phyloP scores from a whole-genome alignment of 2,888 invertebrate genomes.

The Lottia scabra region DNA sequence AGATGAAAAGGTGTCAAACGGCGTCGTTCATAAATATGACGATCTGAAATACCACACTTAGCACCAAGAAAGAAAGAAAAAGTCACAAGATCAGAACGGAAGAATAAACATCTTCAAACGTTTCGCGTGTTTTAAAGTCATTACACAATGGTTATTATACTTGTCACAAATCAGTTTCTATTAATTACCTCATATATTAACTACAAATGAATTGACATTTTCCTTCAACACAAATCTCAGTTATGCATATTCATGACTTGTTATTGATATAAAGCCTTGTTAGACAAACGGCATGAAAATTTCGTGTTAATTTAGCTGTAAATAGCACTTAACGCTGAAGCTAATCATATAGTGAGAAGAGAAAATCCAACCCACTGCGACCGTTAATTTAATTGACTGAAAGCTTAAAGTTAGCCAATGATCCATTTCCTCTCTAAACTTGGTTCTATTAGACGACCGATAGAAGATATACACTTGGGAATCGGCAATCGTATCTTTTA shows the following conservation, averaged over 20 bases:
- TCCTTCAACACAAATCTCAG: not conserved
- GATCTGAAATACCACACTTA: too few species aligned
- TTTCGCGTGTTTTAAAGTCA: too few species aligned
- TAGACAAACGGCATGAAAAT: not conserved
- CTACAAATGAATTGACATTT: not conserved
- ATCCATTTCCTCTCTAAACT: not conserved
- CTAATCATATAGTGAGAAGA: not conserved
- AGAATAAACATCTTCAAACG: too few species aligned
- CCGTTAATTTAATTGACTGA: slow-evolving; percentile 5
- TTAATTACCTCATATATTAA: not conserved
- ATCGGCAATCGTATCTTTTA: not conserved
- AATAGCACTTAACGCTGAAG: not conserved
- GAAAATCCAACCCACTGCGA: not conserved
- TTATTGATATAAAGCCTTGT: not conserved
- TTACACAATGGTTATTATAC: not conserved
- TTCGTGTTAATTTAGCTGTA: not conserved
- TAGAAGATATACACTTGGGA: not conserved
- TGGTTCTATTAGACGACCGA: not conserved
- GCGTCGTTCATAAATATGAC: too few species aligned
- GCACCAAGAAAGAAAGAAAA: too few species aligned
- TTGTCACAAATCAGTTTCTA: not conserved
- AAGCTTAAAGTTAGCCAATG: slow-evolving; percentile 1
- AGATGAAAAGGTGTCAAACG: too few species aligned
- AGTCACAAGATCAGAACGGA: too few species aligned
- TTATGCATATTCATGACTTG: not conserved